A percentile compares a stretch with the other conserved stretches of the same genome.
Conservation (phyloP, 1,140 invertebrate species). For the Hypothenemus hampei region DNA sequence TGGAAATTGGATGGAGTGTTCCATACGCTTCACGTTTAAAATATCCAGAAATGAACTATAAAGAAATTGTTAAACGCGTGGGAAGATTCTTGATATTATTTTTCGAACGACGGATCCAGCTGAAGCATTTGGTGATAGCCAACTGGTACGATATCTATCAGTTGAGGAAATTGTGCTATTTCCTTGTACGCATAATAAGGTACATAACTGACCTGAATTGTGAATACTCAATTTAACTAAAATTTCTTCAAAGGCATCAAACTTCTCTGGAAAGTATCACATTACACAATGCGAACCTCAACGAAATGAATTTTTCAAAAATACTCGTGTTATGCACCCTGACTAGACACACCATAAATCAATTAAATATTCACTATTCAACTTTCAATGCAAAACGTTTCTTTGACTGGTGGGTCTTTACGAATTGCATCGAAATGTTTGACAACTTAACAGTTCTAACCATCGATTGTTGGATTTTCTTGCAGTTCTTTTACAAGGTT, state of each 20-base stretch:
- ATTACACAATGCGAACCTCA: constrained; percentile 22
- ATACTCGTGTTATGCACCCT: constrained; percentile 13
- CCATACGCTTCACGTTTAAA: constrained; percentile 16
- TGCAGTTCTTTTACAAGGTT: constrained; percentile 13
- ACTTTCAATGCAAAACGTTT: constrained; percentile 6
- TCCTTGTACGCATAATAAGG: constrained; percentile 29
- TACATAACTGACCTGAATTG: constrained; percentile 16
- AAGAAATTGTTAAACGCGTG: constrained; percentile 30
- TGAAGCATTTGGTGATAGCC: constrained; percentile 25
- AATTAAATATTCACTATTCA: constrained; percentile 18
- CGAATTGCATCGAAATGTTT: constrained; percentile 24
- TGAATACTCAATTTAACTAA: neutral
- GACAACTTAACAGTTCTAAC: constrained; percentile 17
- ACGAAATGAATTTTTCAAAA: constrained; percentile 19
- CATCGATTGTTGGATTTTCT: constrained; percentile 26
- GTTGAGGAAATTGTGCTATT: constrained; percentile 31
- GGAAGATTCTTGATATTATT: constrained; percentile 27
- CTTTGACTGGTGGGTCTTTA: constrained; percentile 19
- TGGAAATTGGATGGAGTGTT: constrained; percentile 30
- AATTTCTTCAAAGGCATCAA: constrained; percentile 16
- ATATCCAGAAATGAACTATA: constrained; percentile 9
- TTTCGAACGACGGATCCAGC: constrained; percentile 23
- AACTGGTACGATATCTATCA: constrained; percentile 32
- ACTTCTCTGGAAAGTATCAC: constrained; percentile 8
- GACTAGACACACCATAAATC: constrained; percentile 8